These are phyloP conservation scores for Stenolophus ochropezus DNA, from an alignment of 2,888 invertebrate species.

Conservation along the genomic window DNA sequence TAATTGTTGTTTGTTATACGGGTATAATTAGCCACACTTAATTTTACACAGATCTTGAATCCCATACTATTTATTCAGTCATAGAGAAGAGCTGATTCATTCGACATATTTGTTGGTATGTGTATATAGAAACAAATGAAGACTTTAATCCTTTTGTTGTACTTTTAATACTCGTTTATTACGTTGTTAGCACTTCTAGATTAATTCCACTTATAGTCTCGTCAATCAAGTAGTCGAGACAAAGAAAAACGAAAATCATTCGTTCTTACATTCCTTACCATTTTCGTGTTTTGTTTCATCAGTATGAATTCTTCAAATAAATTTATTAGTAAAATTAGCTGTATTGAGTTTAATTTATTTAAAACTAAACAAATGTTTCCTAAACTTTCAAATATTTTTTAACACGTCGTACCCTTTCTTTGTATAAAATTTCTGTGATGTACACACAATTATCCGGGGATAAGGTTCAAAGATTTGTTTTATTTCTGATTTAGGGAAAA, in stretches of 20 bases:
- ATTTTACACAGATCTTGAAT: conserved; percentile 53
- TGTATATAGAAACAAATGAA: conserved; percentile 1
- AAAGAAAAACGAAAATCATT: conserved; percentile 30
- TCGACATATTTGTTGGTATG: conserved; percentile 44
- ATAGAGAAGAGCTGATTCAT: conserved; percentile 51
- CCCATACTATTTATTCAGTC: conserved; percentile 45
- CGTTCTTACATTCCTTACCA: not conserved
- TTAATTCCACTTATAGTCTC: conserved; percentile 27
- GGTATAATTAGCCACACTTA: conserved; percentile 55
- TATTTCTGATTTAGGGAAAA: no score
- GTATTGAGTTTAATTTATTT: no score
- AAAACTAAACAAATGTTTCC: no score
- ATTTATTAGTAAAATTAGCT: no score
- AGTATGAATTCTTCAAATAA: no score
- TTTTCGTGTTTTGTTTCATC: no score
- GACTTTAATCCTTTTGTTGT: conserved; percentile 41
- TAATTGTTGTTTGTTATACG: conserved; percentile 57
- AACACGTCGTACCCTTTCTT: no score
- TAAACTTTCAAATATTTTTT: no score
- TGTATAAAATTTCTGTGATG: no score
- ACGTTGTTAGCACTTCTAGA: conserved; percentile 19
- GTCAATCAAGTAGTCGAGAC: conserved; percentile 30
- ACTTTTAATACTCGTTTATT: conserved; percentile 1
- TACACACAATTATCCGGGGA: no score
- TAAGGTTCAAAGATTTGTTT: no score